phyloP scores from a whole-genome alignment of 2,888 invertebrate species.

The Tolmerus cingulatus region DNA sequence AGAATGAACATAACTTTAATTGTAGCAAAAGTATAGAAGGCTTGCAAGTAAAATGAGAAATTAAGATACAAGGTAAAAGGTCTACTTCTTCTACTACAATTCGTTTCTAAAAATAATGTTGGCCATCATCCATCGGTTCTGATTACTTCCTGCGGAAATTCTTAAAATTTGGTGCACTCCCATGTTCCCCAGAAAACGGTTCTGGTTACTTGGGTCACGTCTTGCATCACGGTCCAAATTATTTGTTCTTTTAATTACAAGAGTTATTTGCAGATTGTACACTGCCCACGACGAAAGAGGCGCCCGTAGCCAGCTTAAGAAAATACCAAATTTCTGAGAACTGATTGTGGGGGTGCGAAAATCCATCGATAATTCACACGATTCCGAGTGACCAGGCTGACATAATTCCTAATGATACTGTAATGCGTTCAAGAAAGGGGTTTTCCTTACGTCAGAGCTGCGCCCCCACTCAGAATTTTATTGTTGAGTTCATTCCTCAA shows the following conservation, averaged over 20 bases:
- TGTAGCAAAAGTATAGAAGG: too few species aligned
- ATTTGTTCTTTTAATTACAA: not conserved
- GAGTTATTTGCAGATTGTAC: not conserved
- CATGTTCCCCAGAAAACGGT: not conserved
- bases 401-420: not conserved
- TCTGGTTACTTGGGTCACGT: not conserved
- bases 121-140: not conserved
- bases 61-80: not conserved
- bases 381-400: not conserved
- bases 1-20: too few species aligned
- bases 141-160: not conserved
- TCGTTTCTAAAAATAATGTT: not conserved
- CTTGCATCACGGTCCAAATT: not conserved
- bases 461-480: not conserved
- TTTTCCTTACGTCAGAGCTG: not conserved
- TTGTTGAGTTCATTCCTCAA: not conserved
- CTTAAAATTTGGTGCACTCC: not conserved
- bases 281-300: not conserved
- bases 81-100: not conserved
- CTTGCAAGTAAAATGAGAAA: too few species aligned
- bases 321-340: not conserved
- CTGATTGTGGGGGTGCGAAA: not conserved
- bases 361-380: not conserved
- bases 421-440: not conserved
- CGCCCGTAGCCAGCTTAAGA: not conserved